Evolutionary conservation across 2,888 invertebrate species (phyloP).

Genomic region (Pyrrhosoma nymphula): DNA sequence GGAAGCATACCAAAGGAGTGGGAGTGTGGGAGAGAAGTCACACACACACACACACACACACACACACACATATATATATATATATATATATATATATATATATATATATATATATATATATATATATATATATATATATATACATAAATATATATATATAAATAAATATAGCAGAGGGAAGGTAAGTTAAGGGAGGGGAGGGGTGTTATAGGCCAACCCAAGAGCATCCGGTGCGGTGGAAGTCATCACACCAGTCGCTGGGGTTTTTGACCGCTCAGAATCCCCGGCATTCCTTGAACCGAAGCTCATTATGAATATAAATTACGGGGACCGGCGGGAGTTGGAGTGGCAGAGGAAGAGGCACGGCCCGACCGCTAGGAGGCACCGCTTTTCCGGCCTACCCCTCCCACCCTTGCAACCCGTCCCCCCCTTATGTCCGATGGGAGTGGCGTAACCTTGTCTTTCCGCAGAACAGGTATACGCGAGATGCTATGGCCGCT

Average conservation of each 20-base stretch:
- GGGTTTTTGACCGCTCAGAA: conserved; percentile 27
- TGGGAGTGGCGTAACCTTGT: conserved; percentile 31
- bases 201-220: neutral
- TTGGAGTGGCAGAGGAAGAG: neutral
- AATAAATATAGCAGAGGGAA: neutral
- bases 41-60: too few relatives aligned
- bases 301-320: conserved; percentile 39
- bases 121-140: too few relatives aligned
- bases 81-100: too few relatives aligned
- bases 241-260: conserved; percentile 10
- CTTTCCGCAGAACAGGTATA: conserved; percentile 14
- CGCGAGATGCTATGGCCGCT: neutral
- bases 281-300: conserved; percentile 19
- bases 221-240: conserved; percentile 6
- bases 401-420: neutral
- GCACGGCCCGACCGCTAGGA: neutral
- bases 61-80: too few relatives aligned
- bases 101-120: neutral
- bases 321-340: neutral
- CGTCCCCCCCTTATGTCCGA: neutral
- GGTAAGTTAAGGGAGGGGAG: neutral
- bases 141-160: too few relatives aligned
- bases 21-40: neutral
- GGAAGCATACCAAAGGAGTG: neutral
- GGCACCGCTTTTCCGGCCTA: neutral